phyloP scores from a whole-genome alignment of 2,888 invertebrate species.

The Xanthia icteritia region DNA sequence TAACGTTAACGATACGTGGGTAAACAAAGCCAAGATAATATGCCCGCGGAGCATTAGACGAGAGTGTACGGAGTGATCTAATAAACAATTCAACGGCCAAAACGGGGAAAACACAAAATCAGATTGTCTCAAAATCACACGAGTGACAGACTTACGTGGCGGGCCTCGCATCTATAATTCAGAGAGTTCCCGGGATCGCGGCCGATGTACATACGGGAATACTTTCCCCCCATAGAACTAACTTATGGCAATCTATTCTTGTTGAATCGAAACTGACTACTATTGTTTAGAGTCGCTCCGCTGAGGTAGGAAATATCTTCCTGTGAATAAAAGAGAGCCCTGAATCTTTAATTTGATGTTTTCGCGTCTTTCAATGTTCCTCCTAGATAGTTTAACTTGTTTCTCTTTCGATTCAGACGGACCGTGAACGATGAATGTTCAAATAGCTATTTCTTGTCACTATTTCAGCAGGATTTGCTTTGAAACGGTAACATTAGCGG shows the following conservation, averaged over 20 bases:
- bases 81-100: constrained; percentile 88
- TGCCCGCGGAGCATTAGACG: constrained; percentile 84
- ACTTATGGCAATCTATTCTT: constrained; percentile 81
- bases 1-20: constrained; percentile 67
- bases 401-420: background rate
- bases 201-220: constrained; percentile 68
- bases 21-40: constrained; percentile 73
- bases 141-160: constrained; percentile 83
- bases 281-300: constrained; percentile 63
- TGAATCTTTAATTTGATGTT: constrained; percentile 59
- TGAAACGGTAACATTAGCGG: constrained; percentile 20
- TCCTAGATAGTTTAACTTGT: constrained; percentile 31
- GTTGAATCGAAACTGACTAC: constrained; percentile 69
- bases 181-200: constrained; percentile 73
- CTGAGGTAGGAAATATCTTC: constrained; percentile 57
- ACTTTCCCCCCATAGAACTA: constrained; percentile 76
- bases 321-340: constrained; percentile 61
- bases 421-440: constrained; percentile 1
- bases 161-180: constrained; percentile 88
- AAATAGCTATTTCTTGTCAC: constrained; percentile 14
- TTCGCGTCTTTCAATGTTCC: constrained; percentile 44
- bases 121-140: constrained; percentile 90
- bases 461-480: constrained; percentile 9
- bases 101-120: constrained; percentile 89
- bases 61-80: constrained; percentile 80